Evolutionary conservation across 2,797 vertebrate species (phyloP), one percentile per base, ranked within the genome.

Genomic region (Myotis planiceps): DNA sequence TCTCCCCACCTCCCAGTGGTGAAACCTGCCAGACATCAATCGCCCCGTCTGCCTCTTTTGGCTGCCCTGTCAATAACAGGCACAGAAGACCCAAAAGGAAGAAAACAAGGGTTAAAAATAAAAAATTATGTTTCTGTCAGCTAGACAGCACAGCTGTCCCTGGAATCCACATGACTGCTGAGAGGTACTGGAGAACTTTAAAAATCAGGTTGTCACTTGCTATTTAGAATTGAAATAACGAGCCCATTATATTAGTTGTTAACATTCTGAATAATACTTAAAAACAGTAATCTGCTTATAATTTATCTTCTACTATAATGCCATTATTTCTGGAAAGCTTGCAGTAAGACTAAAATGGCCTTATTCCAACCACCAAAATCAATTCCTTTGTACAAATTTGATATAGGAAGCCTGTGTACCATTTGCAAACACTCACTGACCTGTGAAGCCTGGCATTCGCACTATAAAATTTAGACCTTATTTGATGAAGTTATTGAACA

Each of bases 401-500:
- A 98, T 98, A 97, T 94, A 98, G 95, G 90, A 95, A 98, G 94
- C 66, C 96, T 92, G 79, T 95, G 95, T 97, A 95, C 96, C 96
- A 90, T 98, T 98, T 98, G 96, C 97, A 98, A 98, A 98, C 95
- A 96, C 95, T 98, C 96, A 97, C 90, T 97, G 98, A 98, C 98
- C 97, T 97, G 92, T 97, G 97, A 98, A 98, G 96, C 80, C 96
- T 98, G 98, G 97, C 95, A 98, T 98, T 98, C 98, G 94, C 97
- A 96, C 96, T 96, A 95, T 95, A 97, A 98, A 98, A 98, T 98
- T 97, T 96, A 96, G 92, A 93, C 78, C 96, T 97, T 96, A 98
- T 98, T 98, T 98, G 98, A 98, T 98, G 97, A 98, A 97, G 93
- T 97, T 98, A 98, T 98, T 98, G 98, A 98, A 97, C 93, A 95